Evolutionary conservation across 2,797 vertebrate species (phyloP).

Genomic region (Phaenicophaeus curvirostris): DNA sequence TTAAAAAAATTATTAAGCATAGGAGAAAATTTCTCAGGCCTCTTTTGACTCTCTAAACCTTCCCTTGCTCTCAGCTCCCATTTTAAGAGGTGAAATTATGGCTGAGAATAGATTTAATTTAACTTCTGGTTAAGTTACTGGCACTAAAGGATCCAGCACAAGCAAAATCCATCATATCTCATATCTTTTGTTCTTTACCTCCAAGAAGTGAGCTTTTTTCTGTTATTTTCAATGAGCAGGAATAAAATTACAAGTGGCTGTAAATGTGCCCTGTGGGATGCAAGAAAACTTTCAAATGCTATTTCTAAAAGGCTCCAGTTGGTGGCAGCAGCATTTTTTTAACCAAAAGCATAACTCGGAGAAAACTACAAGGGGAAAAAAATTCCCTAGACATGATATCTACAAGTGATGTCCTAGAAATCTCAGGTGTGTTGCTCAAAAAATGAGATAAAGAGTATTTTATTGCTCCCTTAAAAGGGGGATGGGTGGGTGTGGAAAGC

Average conservation of each 20-base stretch:
- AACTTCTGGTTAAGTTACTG: background rate
- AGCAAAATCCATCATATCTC: background rate
- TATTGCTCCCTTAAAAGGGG: background rate
- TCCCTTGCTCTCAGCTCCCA: background rate
- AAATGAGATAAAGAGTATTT: background rate
- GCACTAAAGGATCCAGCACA: background rate
- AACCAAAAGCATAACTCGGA: background rate
- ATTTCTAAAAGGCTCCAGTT: constrained; percentile 41
- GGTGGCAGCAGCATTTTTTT: constrained; percentile 61
- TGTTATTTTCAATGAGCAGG: background rate
- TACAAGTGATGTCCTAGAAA: background rate
- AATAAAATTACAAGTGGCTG: background rate
- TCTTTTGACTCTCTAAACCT: background rate
- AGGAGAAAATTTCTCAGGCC: background rate
- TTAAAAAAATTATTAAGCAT: background rate
- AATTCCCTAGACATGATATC: background rate
- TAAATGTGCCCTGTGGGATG: background rate
- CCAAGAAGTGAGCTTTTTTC: background rate
- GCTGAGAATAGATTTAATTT: background rate
- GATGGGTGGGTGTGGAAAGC: too few relatives aligned
- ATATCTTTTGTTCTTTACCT: background rate
- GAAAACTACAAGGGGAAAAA: background rate
- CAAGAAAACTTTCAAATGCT: background rate
- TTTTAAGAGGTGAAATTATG: background rate
- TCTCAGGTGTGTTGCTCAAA: background rate